Base-by-base conservation (phyloP, 2,113 vertebrate genomes). In the Forbesichthys papilliferus region DNA sequence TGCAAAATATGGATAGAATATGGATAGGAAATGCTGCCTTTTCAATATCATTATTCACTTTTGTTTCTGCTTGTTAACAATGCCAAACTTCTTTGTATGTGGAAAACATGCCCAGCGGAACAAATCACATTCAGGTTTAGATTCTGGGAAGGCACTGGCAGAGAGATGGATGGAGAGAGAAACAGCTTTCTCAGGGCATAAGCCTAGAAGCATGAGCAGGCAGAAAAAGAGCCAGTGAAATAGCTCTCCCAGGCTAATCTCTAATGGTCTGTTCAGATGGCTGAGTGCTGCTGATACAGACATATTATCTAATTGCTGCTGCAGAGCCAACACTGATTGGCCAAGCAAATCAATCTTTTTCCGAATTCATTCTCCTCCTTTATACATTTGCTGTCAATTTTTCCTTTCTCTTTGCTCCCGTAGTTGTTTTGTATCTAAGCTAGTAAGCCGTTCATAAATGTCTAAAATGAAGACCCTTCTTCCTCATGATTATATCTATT, bases 231-330 rank as follows among this genome's bases (percentile, higher is more conserved):
- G 18, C 34, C 12, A 9, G 59, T 10, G 59, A 53, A 64, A 69
- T 61, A 70, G 73, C 78, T 66, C 72, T 71, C 76, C 72, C 69
- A 74, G 73, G 56, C 71, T 80, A 71, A 88, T 87, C 77, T 78
- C 69, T 87, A 81, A 88, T 88, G 81, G 84, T 2, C 14, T 77
- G 78, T 77, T 61, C 72, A 81, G 79, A 74, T 54, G 61, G 59
- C 77, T 57, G 72, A 59, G 46, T 71, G 71, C 68, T 87, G 87
- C 89, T 85, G 87, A 88, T 79, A 77, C 79, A 87, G 78, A 67
- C 75, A 86, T 88, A 84, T 90, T 90, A 90, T 84, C 87, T 89
- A 90, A 90, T 86, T 88, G 89, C 86, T 78, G 78, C 83, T 85
- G 83, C 86, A 87, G 86, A 79, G 84, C 18, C 48, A 51, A 71